Percentiles rank a stretch among this genome's conserved stretches.
Evolutionary conservation across 1,140 invertebrate genomes (phyloP).

Genomic region (Lamellibrachia luymesi): DNA sequence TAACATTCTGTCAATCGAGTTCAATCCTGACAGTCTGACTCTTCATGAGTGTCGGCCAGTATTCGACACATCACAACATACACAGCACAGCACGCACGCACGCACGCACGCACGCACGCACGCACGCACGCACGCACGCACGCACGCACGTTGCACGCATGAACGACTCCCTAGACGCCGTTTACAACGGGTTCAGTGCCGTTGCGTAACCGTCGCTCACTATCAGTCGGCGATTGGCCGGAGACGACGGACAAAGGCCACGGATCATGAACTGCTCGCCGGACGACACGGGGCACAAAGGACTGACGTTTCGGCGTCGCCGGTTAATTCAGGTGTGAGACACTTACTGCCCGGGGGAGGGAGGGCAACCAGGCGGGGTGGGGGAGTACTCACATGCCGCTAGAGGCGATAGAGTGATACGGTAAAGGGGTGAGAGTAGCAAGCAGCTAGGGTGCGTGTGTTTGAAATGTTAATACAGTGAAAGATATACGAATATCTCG

Average conservation of each 20-base stretch:
- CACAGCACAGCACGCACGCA: background rate
- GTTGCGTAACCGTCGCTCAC: background rate
- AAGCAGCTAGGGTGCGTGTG: no score
- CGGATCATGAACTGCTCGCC: background rate
- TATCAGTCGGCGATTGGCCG: background rate
- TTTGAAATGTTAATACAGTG: no score
- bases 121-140: background rate
- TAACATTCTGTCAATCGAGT: no score
- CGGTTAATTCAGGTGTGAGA: background rate
- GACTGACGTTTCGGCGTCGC: background rate
- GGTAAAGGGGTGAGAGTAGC: no score
- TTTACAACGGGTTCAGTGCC: background rate
- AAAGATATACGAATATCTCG: no score
- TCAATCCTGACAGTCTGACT: no score
- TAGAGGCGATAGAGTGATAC: background rate
- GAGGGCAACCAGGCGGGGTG: background rate
- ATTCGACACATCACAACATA: background rate
- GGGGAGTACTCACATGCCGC: background rate
- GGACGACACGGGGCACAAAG: background rate
- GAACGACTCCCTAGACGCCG: background rate
- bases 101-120: background rate
- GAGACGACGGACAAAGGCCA: background rate
- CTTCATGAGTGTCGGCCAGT: background rate
- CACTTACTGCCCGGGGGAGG: background rate
- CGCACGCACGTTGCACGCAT: background rate